Evolutionary conservation across 2,113 vertebrate species (phyloP).

Genomic region (Lycocorax pyrrhopterus): DNA sequence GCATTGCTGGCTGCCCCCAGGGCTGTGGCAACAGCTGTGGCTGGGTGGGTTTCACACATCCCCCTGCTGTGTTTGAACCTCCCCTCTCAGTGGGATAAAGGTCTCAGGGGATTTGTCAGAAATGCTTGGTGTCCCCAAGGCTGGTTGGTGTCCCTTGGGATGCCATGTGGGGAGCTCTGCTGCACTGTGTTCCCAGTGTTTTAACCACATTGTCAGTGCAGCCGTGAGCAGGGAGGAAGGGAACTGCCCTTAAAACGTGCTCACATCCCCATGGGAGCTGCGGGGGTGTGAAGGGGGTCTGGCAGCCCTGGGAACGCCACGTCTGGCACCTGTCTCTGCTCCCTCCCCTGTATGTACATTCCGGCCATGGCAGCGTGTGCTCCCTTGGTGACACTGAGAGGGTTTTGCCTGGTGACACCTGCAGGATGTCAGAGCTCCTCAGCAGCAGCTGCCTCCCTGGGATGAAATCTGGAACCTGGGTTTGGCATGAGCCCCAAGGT

Average conservation of each 20-base stretch:
- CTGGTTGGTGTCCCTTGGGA: not conserved
- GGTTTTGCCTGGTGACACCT: not conserved
- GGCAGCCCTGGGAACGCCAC: not conserved
- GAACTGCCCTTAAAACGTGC: not conserved
- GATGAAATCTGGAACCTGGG: not conserved
- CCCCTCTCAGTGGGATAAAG: not conserved
- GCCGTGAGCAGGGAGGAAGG: not conserved
- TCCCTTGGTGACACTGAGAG: not conserved
- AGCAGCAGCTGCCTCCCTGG: not conserved
- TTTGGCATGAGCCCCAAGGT: not conserved
- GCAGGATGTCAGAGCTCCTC: not conserved
- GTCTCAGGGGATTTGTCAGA: not conserved
- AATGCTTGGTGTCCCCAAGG: not conserved
- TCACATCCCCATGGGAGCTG: fast-evolving
- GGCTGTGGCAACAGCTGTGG: not conserved
- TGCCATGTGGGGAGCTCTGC: not conserved
- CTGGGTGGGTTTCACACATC: not conserved
- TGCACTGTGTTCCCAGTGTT: fast-evolving
- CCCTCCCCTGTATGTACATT: not conserved
- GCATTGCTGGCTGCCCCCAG: too few relatives aligned
- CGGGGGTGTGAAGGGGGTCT: not conserved
- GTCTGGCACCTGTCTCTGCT: not conserved
- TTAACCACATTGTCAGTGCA: not conserved
- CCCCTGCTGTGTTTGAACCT: fast-evolving
- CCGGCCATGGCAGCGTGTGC: fast-evolving